Conservation (phyloP, 2,797 vertebrate genomes). For the Ataeniobius toweri region DNA sequence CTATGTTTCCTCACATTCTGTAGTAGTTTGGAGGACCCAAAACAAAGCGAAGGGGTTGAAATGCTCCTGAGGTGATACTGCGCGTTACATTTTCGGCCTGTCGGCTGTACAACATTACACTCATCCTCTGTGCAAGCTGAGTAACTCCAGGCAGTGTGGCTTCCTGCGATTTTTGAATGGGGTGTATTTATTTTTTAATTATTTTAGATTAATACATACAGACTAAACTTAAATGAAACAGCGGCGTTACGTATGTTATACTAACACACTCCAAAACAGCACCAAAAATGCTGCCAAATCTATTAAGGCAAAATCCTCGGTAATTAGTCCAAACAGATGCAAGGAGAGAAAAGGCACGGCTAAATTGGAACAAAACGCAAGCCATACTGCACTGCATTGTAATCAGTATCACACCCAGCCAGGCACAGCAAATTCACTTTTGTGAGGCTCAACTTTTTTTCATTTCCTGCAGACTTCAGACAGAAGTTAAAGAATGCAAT, state of each 20-base stretch:
- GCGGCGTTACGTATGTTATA: conserved; percentile 45
- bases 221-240: conserved; percentile 49
- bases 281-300: conserved; percentile 63
- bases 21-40: conserved; percentile 18
- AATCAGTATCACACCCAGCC: conserved; percentile 39
- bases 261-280: conserved; percentile 43
- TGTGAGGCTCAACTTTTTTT: conserved; percentile 51
- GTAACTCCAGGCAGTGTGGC: conserved; percentile 43
- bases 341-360: conserved; percentile 46
- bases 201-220: conserved; percentile 44
- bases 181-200: conserved; percentile 39
- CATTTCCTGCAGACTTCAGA: conserved; percentile 25
- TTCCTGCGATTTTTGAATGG: conserved; percentile 31
- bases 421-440: conserved; percentile 60
- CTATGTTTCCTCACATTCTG: conserved; percentile 6
- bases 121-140: conserved; percentile 40
- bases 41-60: conserved; percentile 15
- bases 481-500: conserved; percentile 57
- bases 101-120: conserved; percentile 23
- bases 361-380: conserved; percentile 32
- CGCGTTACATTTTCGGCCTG: conserved; percentile 37
- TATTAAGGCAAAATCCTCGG: conserved; percentile 56
- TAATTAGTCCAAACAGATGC: conserved; percentile 65
- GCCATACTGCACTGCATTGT: conserved; percentile 31
- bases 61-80: conserved; percentile 27